Conservation (phyloP, 2,797 vertebrate genomes). For the Coregonus ussuriensis region DNA sequence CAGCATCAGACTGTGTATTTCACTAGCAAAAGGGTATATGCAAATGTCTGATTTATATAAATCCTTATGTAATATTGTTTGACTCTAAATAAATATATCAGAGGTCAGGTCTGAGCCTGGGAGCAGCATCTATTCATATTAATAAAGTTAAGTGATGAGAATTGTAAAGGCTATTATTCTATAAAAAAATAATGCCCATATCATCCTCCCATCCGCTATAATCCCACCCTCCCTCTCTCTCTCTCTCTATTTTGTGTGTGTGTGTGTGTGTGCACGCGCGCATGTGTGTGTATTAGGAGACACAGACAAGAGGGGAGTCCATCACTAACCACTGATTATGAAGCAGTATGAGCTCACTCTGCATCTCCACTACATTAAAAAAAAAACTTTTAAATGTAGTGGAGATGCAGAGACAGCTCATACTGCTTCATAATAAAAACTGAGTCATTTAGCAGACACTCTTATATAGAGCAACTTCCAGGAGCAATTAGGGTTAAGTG, state of each 20-base stretch:
- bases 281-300: neutral
- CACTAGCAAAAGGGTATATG: conserved; percentile 2
- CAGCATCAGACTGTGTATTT: neutral
- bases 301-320: neutral
- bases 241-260: neutral
- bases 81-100: conserved; percentile 22
- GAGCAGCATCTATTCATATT: conserved; percentile 36
- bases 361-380: neutral
- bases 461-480: no score
- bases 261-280: neutral
- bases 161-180: neutral
- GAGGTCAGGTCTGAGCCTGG: neutral
- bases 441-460: no score
- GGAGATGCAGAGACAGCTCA: no score
- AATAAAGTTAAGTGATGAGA: conserved; percentile 4
- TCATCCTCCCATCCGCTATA: neutral
- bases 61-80: conserved; percentile 28
- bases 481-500: no score
- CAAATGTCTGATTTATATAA: conserved; percentile 36
- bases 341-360: neutral
- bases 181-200: neutral
- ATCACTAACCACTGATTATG: no score
- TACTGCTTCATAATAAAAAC: no score
- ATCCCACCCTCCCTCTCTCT: neutral
- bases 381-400: no score